Conservation (phyloP, 2,888 invertebrate species). For the Orchestes rusci region DNA sequence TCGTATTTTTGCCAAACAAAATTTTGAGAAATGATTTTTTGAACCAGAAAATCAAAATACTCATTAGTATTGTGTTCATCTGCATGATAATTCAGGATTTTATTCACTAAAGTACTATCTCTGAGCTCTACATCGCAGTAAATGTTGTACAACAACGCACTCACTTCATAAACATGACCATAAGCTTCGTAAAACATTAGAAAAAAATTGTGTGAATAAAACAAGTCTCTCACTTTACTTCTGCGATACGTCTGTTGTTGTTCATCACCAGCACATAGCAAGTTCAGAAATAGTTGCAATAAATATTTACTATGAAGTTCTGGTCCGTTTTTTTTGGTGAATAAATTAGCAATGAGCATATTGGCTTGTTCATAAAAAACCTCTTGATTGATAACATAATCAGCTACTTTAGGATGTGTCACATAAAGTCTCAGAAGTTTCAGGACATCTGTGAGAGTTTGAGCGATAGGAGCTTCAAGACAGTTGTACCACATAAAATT, state of each 20-base stretch:
- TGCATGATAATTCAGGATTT: constrained; percentile 8
- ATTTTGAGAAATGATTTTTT: constrained; percentile 32
- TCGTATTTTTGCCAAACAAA: constrained; percentile 46
- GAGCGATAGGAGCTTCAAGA: neutral
- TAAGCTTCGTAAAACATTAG: constrained; percentile 6
- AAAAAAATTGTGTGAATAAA: constrained; percentile 1
- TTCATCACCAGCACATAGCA: constrained; percentile 11
- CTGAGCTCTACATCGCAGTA: constrained; percentile 4
- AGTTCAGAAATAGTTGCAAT: constrained; percentile 19
- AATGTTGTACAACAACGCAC: constrained; percentile 20
- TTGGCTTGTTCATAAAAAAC: neutral
- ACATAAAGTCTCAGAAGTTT: neutral
- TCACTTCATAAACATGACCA: constrained; percentile 14
- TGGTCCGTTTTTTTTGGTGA: neutral
- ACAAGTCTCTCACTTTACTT: neutral
- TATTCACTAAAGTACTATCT: constrained; percentile 3
- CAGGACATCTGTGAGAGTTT: neutral
- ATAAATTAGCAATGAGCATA: neutral
- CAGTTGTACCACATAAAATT: neutral
- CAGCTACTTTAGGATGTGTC: neutral
- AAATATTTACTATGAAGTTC: neutral
- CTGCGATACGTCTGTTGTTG: constrained; percentile 3
- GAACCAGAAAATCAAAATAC: constrained; percentile 39
- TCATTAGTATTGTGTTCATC: constrained; percentile 27
- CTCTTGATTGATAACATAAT: neutral